phyloP scores from a whole-genome alignment of 2,888 invertebrate species.

The Cephus runcator region DNA sequence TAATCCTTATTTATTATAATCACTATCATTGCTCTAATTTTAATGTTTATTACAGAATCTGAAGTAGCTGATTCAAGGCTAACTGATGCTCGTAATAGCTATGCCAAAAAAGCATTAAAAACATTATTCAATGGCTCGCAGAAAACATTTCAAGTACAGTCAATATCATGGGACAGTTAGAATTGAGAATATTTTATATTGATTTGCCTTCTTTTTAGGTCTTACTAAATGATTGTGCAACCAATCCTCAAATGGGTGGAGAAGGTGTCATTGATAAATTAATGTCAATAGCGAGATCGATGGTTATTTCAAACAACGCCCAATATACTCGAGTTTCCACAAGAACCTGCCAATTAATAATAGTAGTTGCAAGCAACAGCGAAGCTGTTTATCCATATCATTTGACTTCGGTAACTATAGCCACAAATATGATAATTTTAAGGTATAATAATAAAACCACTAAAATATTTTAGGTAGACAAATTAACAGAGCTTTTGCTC shows the following conservation, averaged over 20 bases:
- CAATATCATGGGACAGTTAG: background rate
- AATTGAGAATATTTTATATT: background rate
- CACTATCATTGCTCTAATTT: background rate
- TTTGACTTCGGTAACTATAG: conserved; percentile 53
- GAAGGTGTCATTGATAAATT: conserved; percentile 61
- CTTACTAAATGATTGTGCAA: conserved; percentile 59
- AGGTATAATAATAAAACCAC: background rate
- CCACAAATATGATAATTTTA: background rate
- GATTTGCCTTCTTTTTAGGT: conserved; percentile 34
- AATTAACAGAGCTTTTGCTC: conserved; percentile 57
- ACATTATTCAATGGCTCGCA: conserved; percentile 62
- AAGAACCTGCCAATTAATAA: conserved; percentile 60
- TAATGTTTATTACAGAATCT: conserved; percentile 42
- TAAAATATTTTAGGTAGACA: conserved; percentile 51
- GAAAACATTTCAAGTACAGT: conserved; percentile 59
- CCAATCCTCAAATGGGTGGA: conserved; percentile 56
- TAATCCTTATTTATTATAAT: background rate
- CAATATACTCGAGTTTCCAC: conserved; percentile 61
- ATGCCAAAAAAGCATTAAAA: conserved; percentile 60
- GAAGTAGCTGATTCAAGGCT: conserved; percentile 55
- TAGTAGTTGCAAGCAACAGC: conserved; percentile 60
- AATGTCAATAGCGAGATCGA: conserved; percentile 59
- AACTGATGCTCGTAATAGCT: conserved; percentile 56
- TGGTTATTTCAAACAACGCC: conserved; percentile 61
- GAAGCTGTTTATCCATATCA: conserved; percentile 61